Conservation (phyloP, 2,888 invertebrate species). For the Allolobophora icterica region DNA sequence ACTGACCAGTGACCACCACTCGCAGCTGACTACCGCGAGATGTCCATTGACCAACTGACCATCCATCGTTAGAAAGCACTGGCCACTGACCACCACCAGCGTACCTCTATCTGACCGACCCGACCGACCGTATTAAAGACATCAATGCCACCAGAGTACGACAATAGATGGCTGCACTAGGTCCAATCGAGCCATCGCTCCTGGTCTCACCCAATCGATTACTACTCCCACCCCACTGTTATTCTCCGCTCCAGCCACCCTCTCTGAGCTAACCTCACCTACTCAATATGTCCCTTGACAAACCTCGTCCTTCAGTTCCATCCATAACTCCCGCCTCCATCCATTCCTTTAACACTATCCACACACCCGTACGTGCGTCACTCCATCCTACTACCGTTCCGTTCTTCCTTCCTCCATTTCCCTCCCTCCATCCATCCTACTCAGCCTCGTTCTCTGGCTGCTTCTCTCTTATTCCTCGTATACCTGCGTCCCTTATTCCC, state of each 20-base stretch:
- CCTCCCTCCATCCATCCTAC: no score
- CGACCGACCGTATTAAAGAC: not conserved
- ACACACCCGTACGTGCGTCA: no score
- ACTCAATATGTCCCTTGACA: no score
- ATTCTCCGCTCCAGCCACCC: not conserved
- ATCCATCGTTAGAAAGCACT: not conserved
- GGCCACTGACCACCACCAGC: not conserved
- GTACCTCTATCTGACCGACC: not conserved
- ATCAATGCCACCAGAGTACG: conserved; percentile 1
- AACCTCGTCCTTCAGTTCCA: not conserved
- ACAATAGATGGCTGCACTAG: not conserved
- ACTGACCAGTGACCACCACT: not conserved
- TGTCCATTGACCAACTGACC: not conserved
- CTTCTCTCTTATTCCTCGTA: no score
- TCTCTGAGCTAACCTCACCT: not conserved
- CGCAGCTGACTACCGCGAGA: not conserved
- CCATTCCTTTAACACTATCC: no score
- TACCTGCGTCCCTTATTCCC: no score
- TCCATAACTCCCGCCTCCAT: not conserved
- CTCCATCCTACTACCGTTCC: no score
- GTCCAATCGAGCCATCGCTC: not conserved
- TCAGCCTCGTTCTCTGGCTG: no score
- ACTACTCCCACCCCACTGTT: not conserved
- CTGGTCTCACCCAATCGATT: not conserved
- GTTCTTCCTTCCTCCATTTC: no score